These are phyloP conservation scores for Portunus trituberculatus DNA, from an alignment of 1,140 invertebrate species.

Conservation along the genomic window DNA sequence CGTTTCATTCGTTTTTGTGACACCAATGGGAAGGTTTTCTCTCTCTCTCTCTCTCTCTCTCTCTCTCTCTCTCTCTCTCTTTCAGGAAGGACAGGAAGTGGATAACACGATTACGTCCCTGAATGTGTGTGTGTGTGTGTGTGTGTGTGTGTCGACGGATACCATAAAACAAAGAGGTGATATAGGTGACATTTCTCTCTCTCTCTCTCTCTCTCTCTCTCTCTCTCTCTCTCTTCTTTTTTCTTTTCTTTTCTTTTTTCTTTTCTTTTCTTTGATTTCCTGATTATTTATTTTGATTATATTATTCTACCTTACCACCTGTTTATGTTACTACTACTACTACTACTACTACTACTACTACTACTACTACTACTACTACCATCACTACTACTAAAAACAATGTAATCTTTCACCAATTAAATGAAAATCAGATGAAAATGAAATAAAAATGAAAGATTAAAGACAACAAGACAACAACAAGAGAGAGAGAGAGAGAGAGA, in stretches of 20 bases:
- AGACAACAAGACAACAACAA: not conserved
- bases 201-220: constrained; percentile 3
- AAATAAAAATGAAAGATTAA: not conserved
- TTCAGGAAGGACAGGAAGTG: not conserved
- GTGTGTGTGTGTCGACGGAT: not conserved
- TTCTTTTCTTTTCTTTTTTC: not conserved
- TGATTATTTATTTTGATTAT: too few relatives aligned
- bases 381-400: not conserved
- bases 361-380: constrained; percentile 26
- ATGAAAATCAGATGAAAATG: not conserved
- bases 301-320: too few relatives aligned
- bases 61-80: constrained; percentile 9
- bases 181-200: not conserved
- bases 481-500: not conserved
- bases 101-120: not conserved
- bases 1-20: too few relatives aligned
- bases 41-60: constrained; percentile 20
- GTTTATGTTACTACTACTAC: not conserved
- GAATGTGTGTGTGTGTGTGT: constrained; percentile 1
- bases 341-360: constrained; percentile 34
- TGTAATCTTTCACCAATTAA: not conserved
- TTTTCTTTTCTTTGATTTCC: too few relatives aligned
- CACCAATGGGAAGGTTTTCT: not conserved
- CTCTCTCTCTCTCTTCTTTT: not conserved
- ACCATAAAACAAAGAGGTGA: not conserved